Base-by-base conservation (phyloP, 2,888 invertebrate genomes). In the Ornithoptera priamus region DNA sequence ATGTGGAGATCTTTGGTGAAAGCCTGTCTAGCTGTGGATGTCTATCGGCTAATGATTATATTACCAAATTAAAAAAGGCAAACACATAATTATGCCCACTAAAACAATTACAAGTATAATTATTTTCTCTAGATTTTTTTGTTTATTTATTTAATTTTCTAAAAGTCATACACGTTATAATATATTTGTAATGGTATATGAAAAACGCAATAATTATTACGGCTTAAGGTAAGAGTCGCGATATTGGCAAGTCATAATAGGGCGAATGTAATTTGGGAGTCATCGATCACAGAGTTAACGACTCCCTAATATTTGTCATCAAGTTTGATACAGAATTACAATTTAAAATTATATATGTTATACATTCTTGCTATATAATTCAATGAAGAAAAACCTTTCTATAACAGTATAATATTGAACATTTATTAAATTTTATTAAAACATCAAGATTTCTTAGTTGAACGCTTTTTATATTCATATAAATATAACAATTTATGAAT, bases 261-360 rank as follows among this genome's bases (percentile, higher is more conserved):
- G 22, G 57, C 22, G 10, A 58, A 22, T 58, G 57, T 58, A 58
- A 58, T 58, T 58, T 58, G 12, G n/a, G 57, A 22, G 57, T n/a
- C 22, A 58, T 58, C 57, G 57, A 58, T 58, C 24, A 58, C 57
- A 12, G 22, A 22, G 57, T 22, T 58, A 22, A 58, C 57, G 57
- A 58, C 10, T 58, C 24, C 24, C n/a, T 22, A 58, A 58, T 22
- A 24, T 58, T 24, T 58, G 22, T 22, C 18, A 24, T 58, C 57
- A 22, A 58, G 24, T 2, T 58, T 58, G 57, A 58, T 58, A 58
- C 15, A 22, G 15, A 58, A 58, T 58, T 58, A 58, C 57, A 58
- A 58, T 58, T 57, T 58, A 10, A 24, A 22, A 22, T 22, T 12
- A 22, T 22, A 4, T 22, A 24, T 0, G 57, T 22, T 22, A 6